These are phyloP conservation scores for Aphidoletes aphidimyza DNA, from an alignment of 2,888 invertebrate genomes.

Conservation along the genomic window DNA sequence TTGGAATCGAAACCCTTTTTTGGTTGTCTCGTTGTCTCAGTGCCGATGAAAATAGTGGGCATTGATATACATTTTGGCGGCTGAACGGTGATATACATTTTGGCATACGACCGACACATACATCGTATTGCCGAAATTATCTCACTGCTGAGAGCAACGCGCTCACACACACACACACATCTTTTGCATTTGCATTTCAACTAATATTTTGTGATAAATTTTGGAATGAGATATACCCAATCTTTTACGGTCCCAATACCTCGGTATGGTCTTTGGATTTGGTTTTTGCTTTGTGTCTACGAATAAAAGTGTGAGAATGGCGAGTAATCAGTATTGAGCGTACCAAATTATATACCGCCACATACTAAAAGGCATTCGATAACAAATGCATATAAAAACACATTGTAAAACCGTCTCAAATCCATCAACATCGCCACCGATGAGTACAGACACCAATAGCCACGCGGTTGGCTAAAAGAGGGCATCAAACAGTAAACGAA, in stretches of 20 bases:
- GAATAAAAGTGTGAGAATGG: conserved; percentile 30
- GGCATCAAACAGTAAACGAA: neutral
- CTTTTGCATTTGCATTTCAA: conserved; percentile 48
- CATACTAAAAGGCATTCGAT: too few species aligned
- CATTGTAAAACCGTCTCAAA: neutral
- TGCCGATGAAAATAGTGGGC: neutral
- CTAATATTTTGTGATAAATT: conserved; percentile 41
- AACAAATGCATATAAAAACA: neutral
- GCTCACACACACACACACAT: too few species aligned
- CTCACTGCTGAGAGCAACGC: neutral
- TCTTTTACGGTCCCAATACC: neutral
- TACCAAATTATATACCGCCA: neutral
- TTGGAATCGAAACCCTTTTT: conserved; percentile 28
- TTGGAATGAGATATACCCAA: conserved; percentile 41
- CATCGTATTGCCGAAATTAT: neutral
- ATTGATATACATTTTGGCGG: neutral
- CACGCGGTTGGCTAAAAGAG: neutral
- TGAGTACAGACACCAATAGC: neutral
- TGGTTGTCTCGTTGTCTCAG: neutral
- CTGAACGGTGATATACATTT: neutral
- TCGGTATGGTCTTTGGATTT: conserved; percentile 20
- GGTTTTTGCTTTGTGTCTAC: conserved; percentile 16
- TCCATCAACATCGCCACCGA: neutral
- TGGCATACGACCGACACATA: neutral
- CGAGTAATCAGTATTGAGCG: conserved; percentile 12